Evolutionary conservation across 2,113 vertebrate genomes (phyloP).

Genomic region (Equus quagga): DNA sequence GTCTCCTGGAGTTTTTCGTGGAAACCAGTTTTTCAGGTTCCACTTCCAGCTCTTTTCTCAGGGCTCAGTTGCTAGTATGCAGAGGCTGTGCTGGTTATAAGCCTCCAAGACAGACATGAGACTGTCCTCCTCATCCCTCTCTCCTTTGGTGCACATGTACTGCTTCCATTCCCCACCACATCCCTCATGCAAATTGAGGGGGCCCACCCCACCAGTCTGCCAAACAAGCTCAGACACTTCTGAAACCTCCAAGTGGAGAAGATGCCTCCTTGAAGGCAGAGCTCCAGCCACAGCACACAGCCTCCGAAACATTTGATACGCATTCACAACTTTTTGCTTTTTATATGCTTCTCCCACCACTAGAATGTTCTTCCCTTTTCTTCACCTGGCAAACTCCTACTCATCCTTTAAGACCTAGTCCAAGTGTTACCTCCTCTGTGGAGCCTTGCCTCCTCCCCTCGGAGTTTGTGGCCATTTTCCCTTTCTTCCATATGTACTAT

Average conservation of each 20-base stretch:
- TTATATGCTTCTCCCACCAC: not conserved
- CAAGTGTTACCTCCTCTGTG: not conserved
- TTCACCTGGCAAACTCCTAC: not conserved
- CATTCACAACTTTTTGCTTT: not conserved
- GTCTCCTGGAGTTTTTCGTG: not conserved
- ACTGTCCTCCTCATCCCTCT: not conserved
- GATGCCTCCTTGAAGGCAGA: not conserved
- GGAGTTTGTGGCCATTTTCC: not conserved
- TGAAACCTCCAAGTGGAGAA: not conserved
- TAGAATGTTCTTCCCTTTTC: not conserved
- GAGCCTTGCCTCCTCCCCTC: not conserved
- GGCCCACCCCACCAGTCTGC: not conserved
- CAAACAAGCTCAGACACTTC: not conserved
- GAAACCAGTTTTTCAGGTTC: not conserved
- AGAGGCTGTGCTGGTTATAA: not conserved
- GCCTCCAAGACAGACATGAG: not conserved
- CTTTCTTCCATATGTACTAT: not conserved
- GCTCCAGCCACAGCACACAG: not conserved
- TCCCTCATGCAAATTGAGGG: not conserved
- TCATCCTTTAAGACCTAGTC: not conserved
- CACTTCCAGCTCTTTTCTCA: not conserved
- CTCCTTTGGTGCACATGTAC: not conserved
- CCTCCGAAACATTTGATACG: conserved; percentile 18
- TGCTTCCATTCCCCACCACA: not conserved
- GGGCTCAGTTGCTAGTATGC: not conserved